Base-by-base conservation (phyloP, 2,113 vertebrate species). In the Calonectris borealis region DNA sequence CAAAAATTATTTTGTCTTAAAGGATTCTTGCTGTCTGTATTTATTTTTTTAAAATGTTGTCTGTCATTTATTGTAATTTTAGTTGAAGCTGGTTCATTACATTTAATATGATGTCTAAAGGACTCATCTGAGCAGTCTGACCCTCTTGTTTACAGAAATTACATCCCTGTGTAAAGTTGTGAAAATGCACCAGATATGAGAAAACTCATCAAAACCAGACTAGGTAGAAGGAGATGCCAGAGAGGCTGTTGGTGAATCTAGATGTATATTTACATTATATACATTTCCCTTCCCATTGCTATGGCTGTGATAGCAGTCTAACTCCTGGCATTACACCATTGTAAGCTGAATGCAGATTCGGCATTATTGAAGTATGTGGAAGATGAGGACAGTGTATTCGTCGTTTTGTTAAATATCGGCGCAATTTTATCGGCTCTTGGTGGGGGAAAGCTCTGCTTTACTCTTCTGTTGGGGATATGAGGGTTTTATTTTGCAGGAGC, bases 301-400 rank as follows among this genome's bases (percentile, higher is more conserved):
- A 7, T 40, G 40, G 49, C 62, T 88, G 34, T 72, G 40, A 7
- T 1, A 83, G 46, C 21, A 44, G 8, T 44, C 22, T 48, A 2
- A 46, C 13, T 70, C 27, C 49, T 1, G 5, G 26, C 25, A 12
- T 86, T 34, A 16, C 32, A 55, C 48, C 27, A 5, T 3, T 36
- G n/a, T 54, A 52, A 7, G 40, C 24, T 27, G 16, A 58, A 46
- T 60, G 55, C 21, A 66, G 46, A 49, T 72, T 55, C 76, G 40
- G 25, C 19, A 38, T 70, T 27, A 12, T 2, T 3, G 4, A 77
- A 54, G 3, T 54, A 4, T 0, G 6, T 25, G 14, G 31, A 73
- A 73, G 34, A 29, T 14, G 19, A 57, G 48, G 46, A 21, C 17
- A 22, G 5, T 3, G 7, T 58, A 36, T 60, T 15, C n/a, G 24